Base-by-base conservation (phyloP, 2,888 invertebrate species). In the Eueremaeus valkanovi region DNA sequence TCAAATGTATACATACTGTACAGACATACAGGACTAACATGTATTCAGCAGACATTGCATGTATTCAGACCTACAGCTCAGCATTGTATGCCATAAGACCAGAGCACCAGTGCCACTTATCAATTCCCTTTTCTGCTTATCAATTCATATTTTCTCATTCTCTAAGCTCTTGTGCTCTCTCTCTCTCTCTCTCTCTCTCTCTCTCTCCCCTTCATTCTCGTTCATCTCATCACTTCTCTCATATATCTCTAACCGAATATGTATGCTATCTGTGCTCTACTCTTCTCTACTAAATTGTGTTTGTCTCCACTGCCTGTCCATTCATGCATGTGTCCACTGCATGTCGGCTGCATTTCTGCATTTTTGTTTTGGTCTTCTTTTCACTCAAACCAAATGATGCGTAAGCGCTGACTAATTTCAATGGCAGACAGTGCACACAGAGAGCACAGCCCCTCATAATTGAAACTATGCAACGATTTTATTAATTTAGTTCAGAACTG, bases 101-200 rank as follows among this genome's bases (percentile, higher is more conserved):
- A 45, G 27, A 8, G 2, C 63, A 9, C 6, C 51, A 6, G 58
- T 5, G 2, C 63, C 63, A 63, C 63, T 63, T 63, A 63, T 63
- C 63, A 63, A 24, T 51, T 58, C 58, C 58, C 58, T 58, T 24
- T 24, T 24, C 13, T 63, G 63, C 63, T 63, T 63, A 63, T 63
- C 63, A 63, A 31, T 63, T 63, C 63, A 63, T 63, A 63, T 63
- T 63, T 63, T 63, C 63, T 63, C 31, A 63, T 63, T 63, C 16
- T 63, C 33, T 63, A 29, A 63, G 33, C 33, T 27, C 21, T 16
- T 5, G 3, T 16, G 3, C 58, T 21, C 27, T 21, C 21, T 27
- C 21, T 24, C 29, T 27, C 24, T 58, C 11, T 36, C 36, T 36
- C 36, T 36, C 36, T 36, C 36, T 36, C 36, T 36, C 36, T 36